These are phyloP conservation scores for Vultur gryphus DNA, from an alignment of 2,797 vertebrate genomes.

Conservation along the genomic window DNA sequence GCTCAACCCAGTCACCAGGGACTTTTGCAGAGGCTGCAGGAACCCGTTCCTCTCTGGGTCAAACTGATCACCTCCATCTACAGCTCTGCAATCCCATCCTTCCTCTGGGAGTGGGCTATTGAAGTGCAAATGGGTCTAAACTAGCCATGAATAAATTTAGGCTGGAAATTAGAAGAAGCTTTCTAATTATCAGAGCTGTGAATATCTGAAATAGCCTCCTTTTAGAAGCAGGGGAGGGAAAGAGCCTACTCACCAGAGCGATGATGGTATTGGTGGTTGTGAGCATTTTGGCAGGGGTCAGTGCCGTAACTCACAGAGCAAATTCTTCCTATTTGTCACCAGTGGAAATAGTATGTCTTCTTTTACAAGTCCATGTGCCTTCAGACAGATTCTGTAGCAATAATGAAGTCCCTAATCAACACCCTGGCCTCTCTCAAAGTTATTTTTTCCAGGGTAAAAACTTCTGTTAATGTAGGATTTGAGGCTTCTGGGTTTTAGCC, in stretches of 20 bases:
- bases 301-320: fast-evolving
- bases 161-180: slow-evolving; percentile 9
- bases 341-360: background rate
- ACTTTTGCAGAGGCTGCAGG: background rate
- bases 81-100: background rate
- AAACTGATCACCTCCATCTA: background rate
- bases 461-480: background rate
- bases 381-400: background rate
- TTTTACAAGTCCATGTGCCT: fast-evolving
- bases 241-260: background rate
- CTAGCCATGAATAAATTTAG: slow-evolving; percentile 47
- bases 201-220: background rate
- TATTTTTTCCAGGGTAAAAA: background rate
- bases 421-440: background rate
- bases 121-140: slow-evolving; percentile 38
- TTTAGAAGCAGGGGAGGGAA: background rate
- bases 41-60: background rate
- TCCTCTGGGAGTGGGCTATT: slow-evolving; percentile 14
- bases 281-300: background rate
- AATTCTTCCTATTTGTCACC: background rate
- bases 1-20: background rate
- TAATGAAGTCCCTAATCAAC: background rate
- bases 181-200: slow-evolving; percentile 35
- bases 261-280: background rate
- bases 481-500: background rate